Conservation (phyloP, 2,888 invertebrate species). For the Frankliniella intonsa region DNA sequence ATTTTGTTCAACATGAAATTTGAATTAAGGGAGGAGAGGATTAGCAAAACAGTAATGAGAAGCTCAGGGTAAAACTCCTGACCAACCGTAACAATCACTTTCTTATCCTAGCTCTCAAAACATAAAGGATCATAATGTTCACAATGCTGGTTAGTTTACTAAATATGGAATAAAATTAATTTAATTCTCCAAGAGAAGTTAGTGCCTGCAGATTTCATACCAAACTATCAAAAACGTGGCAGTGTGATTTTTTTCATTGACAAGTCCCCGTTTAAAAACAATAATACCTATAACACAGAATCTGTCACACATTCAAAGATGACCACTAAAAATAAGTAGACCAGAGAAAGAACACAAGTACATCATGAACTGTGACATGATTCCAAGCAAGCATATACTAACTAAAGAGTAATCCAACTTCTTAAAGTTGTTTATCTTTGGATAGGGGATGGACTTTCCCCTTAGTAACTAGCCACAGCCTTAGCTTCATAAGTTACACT, state of each 20-base stretch:
- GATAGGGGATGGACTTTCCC: slow-evolving; percentile 14
- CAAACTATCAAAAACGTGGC: no score
- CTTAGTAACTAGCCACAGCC: slow-evolving; percentile 22
- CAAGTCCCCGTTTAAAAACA: neutral
- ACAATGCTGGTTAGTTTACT: no score
- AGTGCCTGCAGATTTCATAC: no score
- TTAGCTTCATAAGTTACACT: slow-evolving; percentile 1
- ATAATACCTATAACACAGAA: slow-evolving; percentile 12
- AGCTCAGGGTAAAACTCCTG: no score
- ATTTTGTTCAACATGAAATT: no score
- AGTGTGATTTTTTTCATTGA: neutral
- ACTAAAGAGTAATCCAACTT: neutral
- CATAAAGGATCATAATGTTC: no score
- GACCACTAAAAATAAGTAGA: slow-evolving; percentile 19
- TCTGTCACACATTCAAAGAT: neutral
- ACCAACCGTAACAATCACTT: no score
- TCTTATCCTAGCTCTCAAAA: no score
- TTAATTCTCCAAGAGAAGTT: no score
- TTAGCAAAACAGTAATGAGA: no score
- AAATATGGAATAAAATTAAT: no score
- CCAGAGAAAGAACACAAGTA: slow-evolving; percentile 18
- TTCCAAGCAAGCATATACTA: neutral
- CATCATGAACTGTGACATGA: slow-evolving; percentile 10
- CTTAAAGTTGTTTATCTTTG: neutral
- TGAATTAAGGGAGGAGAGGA: no score